phyloP scores from a whole-genome alignment of 1,140 invertebrate genomes.

The Pogonus chalceus region DNA sequence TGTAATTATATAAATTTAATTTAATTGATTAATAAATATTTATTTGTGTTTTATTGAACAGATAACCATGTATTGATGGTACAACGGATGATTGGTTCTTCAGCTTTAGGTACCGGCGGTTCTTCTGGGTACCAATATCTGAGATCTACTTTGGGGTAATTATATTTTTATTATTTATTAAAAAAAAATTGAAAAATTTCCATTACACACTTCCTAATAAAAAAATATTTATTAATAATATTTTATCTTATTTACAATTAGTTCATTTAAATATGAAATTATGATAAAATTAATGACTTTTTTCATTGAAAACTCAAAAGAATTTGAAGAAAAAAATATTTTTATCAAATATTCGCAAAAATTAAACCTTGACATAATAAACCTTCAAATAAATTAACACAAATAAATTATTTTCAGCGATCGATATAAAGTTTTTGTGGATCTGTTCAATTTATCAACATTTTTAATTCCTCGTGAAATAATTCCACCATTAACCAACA shows the following conservation, averaged over 20 bases:
- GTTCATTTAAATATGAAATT: no score
- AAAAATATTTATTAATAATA: not conserved
- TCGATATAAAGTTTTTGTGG: slow-evolving; percentile 96
- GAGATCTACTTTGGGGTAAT: slow-evolving; percentile 89
- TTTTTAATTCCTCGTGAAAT: slow-evolving; percentile 69
- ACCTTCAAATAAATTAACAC: no score
- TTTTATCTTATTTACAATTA: not conserved
- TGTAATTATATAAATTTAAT: slow-evolving; percentile 64
- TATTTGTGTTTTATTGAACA: slow-evolving; percentile 36
- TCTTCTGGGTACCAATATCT: slow-evolving; percentile 98
- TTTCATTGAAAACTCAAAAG: no score
- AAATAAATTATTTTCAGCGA: slow-evolving; percentile 55
- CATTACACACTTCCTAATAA: no score
- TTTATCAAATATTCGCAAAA: no score
- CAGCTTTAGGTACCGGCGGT: slow-evolving; percentile 92
- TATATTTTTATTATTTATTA: no score
- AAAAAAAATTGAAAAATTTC: no score
- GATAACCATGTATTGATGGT: slow-evolving; percentile 98
- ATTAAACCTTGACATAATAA: no score
- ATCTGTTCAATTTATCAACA: slow-evolving; percentile 94
- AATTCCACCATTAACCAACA: slow-evolving; percentile 5
- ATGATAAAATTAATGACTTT: no score
- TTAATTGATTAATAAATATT: not conserved
- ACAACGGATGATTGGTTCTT: slow-evolving; percentile 97
- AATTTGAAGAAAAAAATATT: no score